Base-by-base conservation (phyloP, 1,140 invertebrate genomes). In the Drosophila oshimai region DNA sequence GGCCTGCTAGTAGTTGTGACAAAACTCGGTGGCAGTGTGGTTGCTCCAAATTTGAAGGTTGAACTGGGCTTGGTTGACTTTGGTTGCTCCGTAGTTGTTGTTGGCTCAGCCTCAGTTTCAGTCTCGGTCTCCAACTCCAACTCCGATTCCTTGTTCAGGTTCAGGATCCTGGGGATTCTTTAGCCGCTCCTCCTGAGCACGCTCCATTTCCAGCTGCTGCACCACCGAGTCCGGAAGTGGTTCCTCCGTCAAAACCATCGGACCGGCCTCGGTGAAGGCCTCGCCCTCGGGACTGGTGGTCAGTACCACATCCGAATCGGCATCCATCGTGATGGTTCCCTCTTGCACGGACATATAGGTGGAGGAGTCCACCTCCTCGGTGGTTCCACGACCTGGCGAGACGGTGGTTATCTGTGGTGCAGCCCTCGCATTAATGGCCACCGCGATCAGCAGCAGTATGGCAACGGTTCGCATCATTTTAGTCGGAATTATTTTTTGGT, bases 191-290 rank as follows among this genome's bases (percentile, higher is more conserved):
- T 44, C 39, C 33, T 69, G 33, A 0, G 18, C 50, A 0, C 39
- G 45, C 5, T 81, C 77, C 6, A 9, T 6, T 3, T 54, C 68
- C 26, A 76, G 17, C 20, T 73, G 78, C 6, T 31, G 24, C 18
- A 77, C 2, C 24, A 79, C 80, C 2, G 80, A 83, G 0, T 86
- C 74, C 5, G 64, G 60, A 28, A 86, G 26, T 3, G 79, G 74
- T 1, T 84, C 70, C 13, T 86, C 79, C 1, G 79, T 86, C 2
- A 41, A 42, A 0, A 22, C 15, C 0, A 39, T 6, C 0, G 37
- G 41, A 34, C 26, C 37, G 6, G 24, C 24, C 0, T 70, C 44
- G 1, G 70, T 79, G 6, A 74, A 86, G 17, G 10, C 2, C 20
- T 67, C 18, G 3, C 54, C 17, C 24, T 20, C 54, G 0, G 68